Percentiles rank a stretch among this genome's conserved stretches.
phyloP scores from a whole-genome alignment of 2,797 vertebrate genomes.

The Darevskia nairensis region DNA sequence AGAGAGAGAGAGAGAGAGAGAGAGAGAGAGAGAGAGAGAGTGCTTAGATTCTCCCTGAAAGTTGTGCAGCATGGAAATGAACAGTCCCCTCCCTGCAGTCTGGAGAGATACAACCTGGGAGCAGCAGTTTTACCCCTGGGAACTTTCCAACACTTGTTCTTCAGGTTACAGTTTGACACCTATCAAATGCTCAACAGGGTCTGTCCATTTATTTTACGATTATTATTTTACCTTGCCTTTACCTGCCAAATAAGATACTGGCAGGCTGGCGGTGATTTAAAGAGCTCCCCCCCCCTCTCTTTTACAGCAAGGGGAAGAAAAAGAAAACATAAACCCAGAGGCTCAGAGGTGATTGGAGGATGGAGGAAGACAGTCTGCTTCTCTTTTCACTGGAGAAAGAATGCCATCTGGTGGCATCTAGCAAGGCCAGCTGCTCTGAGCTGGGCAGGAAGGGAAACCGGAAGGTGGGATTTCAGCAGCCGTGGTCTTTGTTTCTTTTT shows the following conservation, averaged over 20 bases:
- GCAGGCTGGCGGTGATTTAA: constrained; percentile 1
- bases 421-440: constrained; percentile 26
- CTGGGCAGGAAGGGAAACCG: neutral
- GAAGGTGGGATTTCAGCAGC: neutral
- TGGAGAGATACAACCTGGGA: neutral
- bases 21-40: too few relatives aligned
- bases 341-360: neutral
- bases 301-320: neutral
- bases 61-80: neutral
- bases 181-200: constrained; percentile 56
- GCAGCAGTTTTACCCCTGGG: neutral
- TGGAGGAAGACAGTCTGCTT: rapidly evolving
- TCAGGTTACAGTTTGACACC: constrained; percentile 44
- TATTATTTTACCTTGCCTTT: constrained; percentile 42
- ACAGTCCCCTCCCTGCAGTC: neutral
- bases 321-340: constrained; percentile 28
- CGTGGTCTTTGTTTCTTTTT: constrained; percentile 3
- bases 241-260: constrained; percentile 45
- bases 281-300: neutral
- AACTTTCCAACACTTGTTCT: neutral
- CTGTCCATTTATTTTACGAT: constrained; percentile 21
- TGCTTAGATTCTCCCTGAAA: neutral
- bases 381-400: constrained; percentile 57
- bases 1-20: too few relatives aligned
- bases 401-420: constrained; percentile 75